Evolutionary conservation across 2,113 vertebrate species (phyloP).

Genomic region (Erythrocercus mccallii): DNA sequence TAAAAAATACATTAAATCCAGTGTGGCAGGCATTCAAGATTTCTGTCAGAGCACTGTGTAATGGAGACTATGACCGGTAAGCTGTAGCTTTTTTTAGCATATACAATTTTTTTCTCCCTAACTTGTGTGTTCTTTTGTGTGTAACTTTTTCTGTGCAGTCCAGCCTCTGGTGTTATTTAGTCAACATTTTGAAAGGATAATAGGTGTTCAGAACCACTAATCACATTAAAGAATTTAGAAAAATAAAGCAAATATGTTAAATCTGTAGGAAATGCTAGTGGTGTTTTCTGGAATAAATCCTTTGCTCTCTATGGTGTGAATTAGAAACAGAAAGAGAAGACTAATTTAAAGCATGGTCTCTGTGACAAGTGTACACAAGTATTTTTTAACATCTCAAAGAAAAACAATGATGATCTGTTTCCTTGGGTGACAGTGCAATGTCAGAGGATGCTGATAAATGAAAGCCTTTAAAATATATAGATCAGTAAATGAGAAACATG

Average conservation of each 20-base stretch:
- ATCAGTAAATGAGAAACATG: neutral
- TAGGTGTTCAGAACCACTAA: neutral
- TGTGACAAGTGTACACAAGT: neutral
- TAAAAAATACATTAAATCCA: slow-evolving; percentile 91
- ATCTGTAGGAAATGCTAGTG: neutral
- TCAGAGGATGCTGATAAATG: neutral
- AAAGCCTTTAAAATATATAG: neutral
- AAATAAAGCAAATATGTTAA: neutral
- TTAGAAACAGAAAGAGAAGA: neutral
- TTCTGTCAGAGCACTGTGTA: slow-evolving; percentile 87
- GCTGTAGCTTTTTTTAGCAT: neutral
- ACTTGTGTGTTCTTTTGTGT: neutral
- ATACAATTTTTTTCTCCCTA: neutral
- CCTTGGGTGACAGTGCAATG: neutral
- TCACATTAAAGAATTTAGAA: neutral
- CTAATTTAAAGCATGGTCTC: neutral
- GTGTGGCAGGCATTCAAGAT: slow-evolving; percentile 95
- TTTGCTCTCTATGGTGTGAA: neutral
- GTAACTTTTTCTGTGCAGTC: neutral
- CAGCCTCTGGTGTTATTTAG: neutral
- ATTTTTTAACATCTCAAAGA: neutral
- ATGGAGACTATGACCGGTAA: slow-evolving; percentile 92
- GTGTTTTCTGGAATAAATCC: neutral
- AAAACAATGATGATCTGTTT: neutral
- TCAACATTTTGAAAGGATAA: neutral